Conservation (phyloP, 2,888 invertebrate genomes). For the Drosophila paranaensis region DNA sequence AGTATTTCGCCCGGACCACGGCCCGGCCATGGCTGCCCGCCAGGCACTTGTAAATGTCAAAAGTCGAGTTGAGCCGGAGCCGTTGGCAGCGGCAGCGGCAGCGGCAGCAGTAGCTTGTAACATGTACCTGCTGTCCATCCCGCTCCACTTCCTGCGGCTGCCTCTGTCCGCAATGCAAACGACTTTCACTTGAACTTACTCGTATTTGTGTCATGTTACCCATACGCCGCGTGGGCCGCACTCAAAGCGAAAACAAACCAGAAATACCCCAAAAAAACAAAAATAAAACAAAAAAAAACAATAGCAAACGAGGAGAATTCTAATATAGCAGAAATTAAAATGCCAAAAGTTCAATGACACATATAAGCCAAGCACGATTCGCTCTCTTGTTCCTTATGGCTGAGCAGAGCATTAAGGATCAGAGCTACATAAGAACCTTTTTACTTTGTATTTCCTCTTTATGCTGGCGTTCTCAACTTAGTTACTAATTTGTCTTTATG, state of each 20-base stretch:
- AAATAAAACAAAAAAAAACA: neutral
- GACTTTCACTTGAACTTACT: constrained; percentile 67
- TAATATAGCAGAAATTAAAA: constrained; percentile 29
- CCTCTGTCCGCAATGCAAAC: constrained; percentile 61
- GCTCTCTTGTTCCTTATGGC: neutral
- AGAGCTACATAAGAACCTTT: constrained; percentile 16
- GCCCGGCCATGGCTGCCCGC: constrained; percentile 46
- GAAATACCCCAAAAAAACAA: neutral
- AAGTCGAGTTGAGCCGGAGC: constrained; percentile 40
- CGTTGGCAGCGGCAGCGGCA: constrained; percentile 5
- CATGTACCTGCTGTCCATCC: constrained; percentile 51
- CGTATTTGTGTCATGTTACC: constrained; percentile 51
- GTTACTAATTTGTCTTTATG: neutral
- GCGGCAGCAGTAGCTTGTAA: constrained; percentile 33
- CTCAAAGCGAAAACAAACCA: constrained; percentile 20
- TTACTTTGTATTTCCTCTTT: neutral
- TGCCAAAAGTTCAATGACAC: constrained; percentile 23
- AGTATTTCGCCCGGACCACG: constrained; percentile 29
- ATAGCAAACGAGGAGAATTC: constrained; percentile 24
- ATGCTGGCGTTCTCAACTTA: neutral
- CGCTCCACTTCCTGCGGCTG: constrained; percentile 22
- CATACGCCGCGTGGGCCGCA: constrained; percentile 44
- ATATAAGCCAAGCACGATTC: too few species aligned
- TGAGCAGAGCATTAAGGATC: constrained; percentile 1
- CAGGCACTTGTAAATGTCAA: constrained; percentile 65